These are phyloP conservation scores for Vidua macroura DNA, from an alignment of 2,113 vertebrate genomes.

Conservation along the genomic window DNA sequence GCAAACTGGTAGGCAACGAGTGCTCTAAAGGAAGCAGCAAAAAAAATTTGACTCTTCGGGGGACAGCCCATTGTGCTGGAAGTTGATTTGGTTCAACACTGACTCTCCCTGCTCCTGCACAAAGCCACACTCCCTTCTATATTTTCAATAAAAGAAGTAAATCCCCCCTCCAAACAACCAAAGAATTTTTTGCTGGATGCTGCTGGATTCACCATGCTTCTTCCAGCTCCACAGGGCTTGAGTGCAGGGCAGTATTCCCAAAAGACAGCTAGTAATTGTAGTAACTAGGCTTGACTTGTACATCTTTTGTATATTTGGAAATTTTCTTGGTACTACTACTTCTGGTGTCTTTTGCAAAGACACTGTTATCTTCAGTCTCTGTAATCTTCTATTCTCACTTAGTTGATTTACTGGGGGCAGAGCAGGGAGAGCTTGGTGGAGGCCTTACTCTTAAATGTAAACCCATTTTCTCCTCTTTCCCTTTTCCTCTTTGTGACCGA, in stretches of 20 bases:
- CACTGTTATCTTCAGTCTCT: too few relatives aligned
- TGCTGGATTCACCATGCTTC: too few relatives aligned
- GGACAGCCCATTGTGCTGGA: too few relatives aligned
- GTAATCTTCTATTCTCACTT: neutral
- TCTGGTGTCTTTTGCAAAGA: neutral
- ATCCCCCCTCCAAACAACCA: too few relatives aligned
- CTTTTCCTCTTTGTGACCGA: neutral
- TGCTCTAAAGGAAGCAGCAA: too few relatives aligned
- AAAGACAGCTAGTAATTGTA: neutral
- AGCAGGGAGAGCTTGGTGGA: rapidly evolving
- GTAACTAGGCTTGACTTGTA: neutral
- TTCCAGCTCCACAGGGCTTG: neutral
- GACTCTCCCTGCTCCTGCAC: too few relatives aligned
- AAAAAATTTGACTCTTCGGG: too few relatives aligned
- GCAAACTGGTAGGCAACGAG: too few relatives aligned
- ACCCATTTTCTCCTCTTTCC: neutral
- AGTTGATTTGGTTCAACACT: too few relatives aligned
- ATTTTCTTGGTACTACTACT: neutral
- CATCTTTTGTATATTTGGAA: neutral
- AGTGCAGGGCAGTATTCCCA: neutral
- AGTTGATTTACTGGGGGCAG: neutral
- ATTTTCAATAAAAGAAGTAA: too few relatives aligned
- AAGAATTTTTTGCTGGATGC: too few relatives aligned
- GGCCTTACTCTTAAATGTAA: neutral
- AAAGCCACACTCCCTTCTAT: too few relatives aligned